These are phyloP conservation scores for Urocyon cinereoargenteus DNA, from an alignment of 2,797 vertebrate genomes.

Conservation along the genomic window DNA sequence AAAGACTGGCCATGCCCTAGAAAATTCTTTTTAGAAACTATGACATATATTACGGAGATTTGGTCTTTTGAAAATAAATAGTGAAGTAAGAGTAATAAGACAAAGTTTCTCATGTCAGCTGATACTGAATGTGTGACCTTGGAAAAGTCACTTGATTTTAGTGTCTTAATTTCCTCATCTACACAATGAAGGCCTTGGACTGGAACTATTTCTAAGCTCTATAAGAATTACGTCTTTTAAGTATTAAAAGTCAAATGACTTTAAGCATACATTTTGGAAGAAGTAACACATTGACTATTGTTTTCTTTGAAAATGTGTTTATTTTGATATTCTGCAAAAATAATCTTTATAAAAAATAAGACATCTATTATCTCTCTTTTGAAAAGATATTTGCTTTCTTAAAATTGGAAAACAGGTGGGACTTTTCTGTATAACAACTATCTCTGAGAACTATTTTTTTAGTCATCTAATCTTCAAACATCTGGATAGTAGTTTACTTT, in stretches of 20 bases:
- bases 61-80: not conserved
- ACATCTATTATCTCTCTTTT: not conserved
- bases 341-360: not conserved
- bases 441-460: not conserved
- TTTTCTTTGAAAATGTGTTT: constrained; percentile 3
- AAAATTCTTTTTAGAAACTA: not conserved
- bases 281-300: not conserved
- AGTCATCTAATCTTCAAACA: constrained; percentile 44
- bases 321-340: constrained; percentile 12
- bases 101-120: not conserved
- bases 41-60: not conserved
- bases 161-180: not conserved
- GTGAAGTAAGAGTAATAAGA: not conserved
- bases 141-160: not conserved
- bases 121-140: not conserved
- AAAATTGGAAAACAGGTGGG: not conserved
- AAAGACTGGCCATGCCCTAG: not conserved
- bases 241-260: not conserved
- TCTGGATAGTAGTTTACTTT: constrained; percentile 19
- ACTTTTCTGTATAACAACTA: not conserved
- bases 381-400: constrained; percentile 16
- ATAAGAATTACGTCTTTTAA: not conserved
- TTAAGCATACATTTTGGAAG: constrained; percentile 31
- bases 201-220: constrained; percentile 37
- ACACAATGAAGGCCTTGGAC: not conserved